A percentile compares a stretch with the other conserved stretches of the same genome.
Evolutionary conservation across 2,888 invertebrate species (phyloP).

Genomic region (Tromatobia lineatoria): DNA sequence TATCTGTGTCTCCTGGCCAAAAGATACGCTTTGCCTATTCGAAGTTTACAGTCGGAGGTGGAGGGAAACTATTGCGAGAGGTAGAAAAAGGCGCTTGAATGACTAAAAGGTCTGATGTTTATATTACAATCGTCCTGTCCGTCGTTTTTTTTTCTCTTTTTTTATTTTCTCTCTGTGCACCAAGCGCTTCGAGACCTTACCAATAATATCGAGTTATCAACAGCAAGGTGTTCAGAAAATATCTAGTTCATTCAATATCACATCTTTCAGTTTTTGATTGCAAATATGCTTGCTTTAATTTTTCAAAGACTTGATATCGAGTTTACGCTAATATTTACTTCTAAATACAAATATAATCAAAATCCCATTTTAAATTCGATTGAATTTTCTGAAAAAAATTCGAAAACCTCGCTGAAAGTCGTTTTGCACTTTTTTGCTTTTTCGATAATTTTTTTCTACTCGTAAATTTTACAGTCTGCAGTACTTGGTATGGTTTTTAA

Average conservation of each 20-base stretch:
- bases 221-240: not conserved
- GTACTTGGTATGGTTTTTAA: too few species aligned
- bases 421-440: too few species aligned
- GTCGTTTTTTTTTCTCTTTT: not conserved
- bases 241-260: not conserved
- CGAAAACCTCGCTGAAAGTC: too few species aligned
- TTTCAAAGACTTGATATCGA: too few species aligned
- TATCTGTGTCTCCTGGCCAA: constrained; percentile 52
- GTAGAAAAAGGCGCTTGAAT: constrained; percentile 33
- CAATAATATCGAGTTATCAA: not conserved
- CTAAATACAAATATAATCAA: too few species aligned
- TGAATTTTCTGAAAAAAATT: too few species aligned
- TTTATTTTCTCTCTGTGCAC: not conserved
- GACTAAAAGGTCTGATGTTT: constrained; percentile 36
- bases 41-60: constrained; percentile 42
- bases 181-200: not conserved
- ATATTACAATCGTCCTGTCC: not conserved
- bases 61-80: constrained; percentile 50
- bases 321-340: too few species aligned
- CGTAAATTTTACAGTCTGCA: too few species aligned
- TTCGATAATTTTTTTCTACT: too few species aligned
- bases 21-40: constrained; percentile 52
- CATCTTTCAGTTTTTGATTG: not conserved
- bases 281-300: too few species aligned
- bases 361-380: too few species aligned